These are phyloP conservation scores for Drosophila eohydei DNA, from an alignment of 2,888 invertebrate species.

Conservation along the genomic window DNA sequence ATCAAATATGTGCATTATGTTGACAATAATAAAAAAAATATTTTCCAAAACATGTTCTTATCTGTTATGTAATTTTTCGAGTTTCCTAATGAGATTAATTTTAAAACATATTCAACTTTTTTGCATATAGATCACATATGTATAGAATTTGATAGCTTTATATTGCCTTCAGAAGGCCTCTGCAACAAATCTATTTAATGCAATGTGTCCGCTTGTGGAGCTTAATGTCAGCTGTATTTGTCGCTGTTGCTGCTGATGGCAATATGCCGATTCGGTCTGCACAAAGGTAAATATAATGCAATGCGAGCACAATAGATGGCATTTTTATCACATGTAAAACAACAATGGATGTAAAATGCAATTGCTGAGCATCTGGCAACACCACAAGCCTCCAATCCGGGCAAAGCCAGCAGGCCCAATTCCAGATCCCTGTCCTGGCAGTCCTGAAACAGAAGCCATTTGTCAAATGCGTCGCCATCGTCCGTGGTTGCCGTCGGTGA, in stretches of 20 bases:
- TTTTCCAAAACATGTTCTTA: neutral
- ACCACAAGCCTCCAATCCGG: conserved; percentile 65
- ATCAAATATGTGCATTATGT: too few species aligned
- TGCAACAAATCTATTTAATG: conserved; percentile 2
- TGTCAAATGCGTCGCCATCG: conserved; percentile 78
- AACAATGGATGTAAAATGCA: conserved; percentile 58
- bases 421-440: conserved; percentile 63
- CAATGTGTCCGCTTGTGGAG: conserved; percentile 25
- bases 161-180: neutral
- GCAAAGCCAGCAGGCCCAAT: conserved; percentile 67
- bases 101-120: neutral
- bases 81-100: neutral
- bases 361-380: conserved; percentile 62
- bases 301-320: conserved; percentile 70
- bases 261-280: conserved; percentile 8
- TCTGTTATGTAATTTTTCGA: neutral
- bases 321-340: conserved; percentile 80
- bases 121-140: neutral
- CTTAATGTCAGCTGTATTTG: conserved; percentile 51
- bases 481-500: conserved; percentile 29
- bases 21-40: too few species aligned
- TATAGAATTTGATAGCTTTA: neutral
- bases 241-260: conserved; percentile 31
- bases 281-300: conserved; percentile 57
- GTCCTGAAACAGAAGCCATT: conserved; percentile 81